Evolutionary conservation across 2,113 vertebrate species (phyloP), one percentile per base, ranked within the genome.

Genomic region (Micronycteris hirsuta): DNA sequence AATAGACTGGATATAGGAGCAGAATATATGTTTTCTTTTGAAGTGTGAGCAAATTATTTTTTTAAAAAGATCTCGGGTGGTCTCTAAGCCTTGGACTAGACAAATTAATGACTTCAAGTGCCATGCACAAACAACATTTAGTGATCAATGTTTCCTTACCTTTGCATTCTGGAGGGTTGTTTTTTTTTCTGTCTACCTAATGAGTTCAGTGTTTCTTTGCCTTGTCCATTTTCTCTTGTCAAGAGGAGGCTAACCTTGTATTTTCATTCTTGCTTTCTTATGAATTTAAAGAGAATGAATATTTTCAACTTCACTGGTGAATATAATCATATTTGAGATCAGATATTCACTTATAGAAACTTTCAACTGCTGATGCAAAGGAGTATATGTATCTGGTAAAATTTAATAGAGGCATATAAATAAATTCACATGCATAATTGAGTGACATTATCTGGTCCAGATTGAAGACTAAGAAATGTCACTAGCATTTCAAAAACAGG

Each of bases 1-100:
- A 81, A 31, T 54, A 87, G 43, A 56, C 38, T 83, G 12, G 38
- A 92, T 65, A 58, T 33, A 94, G 70, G 24, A 73, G 10, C n/a
- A 89, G 24, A 43, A 96, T 70, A 70, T 80, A 56, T 61, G 28
- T 84, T 88, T 93, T 93, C 56, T 71, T 93, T 54, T 89, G 67
- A 93, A 84, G 36, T 38, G 54, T 87, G 24, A 95, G 22, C 22
- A 91, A 47, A 83, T 33, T 54, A 14, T 41, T 65, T 28, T 43
- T 38, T 24, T 10, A 58, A 56, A 83, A 83, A 89, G 19, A 20
- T 63, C 45, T 67, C 0, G 0, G 28, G 36, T 80, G 24, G 20
- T 49, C 38, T 90, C n/a, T 33, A 71, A 82, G 7, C 52, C 41
- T 94, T 90, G 38, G 54, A 49, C 49, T 33, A 73, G 26, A 61